A percentile compares a stretch with the other conserved stretches of the same genome.
These are phyloP conservation scores for Sebastes jordani DNA, from an alignment of 2,797 vertebrate genomes.

Conservation along the genomic window DNA sequence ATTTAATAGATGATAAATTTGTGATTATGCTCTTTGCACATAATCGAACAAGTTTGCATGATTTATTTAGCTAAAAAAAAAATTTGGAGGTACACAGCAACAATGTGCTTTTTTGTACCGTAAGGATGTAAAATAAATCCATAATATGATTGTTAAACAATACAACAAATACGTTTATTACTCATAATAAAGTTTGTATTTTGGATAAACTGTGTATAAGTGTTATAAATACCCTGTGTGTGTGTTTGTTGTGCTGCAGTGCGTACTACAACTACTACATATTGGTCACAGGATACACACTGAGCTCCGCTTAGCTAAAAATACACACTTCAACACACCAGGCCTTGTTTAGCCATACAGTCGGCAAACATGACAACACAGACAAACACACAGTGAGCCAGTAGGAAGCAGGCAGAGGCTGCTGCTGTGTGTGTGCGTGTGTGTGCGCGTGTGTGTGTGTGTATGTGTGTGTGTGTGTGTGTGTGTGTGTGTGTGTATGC, in stretches of 20 bases:
- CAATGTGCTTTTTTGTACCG: background rate
- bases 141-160: background rate
- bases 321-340: constrained; percentile 35
- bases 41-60: background rate
- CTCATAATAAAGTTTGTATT: background rate
- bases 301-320: constrained; percentile 23
- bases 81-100: background rate
- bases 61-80: background rate
- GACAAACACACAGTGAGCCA: background rate
- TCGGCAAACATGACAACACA: constrained; percentile 35
- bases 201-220: background rate
- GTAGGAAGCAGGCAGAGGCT: constrained; percentile 23
- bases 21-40: background rate
- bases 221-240: too few relatives aligned
- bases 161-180: background rate
- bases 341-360: constrained; percentile 43
- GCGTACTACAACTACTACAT: background rate
- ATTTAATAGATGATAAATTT: background rate
- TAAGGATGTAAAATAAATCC: background rate
- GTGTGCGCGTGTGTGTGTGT: too few relatives aligned
- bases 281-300: constrained; percentile 35
- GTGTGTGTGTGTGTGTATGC: too few relatives aligned
- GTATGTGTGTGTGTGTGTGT: too few relatives aligned
- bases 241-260: background rate
- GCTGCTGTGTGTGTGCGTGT: constrained; percentile 10